Conservation (phyloP, 2,797 vertebrate species). For the Borostomias antarcticus region DNA sequence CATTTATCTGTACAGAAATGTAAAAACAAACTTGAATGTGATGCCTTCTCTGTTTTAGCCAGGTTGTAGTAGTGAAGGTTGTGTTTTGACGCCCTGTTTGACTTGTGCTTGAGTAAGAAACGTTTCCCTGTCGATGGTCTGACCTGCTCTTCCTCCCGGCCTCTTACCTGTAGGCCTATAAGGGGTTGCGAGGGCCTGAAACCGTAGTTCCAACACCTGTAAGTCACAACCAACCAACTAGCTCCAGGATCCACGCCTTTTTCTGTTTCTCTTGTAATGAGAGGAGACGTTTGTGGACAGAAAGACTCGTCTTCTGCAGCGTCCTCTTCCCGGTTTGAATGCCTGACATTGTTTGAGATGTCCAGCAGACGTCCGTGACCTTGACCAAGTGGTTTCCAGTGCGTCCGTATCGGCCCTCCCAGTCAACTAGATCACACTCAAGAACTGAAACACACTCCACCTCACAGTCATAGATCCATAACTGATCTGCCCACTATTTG, state of each 20-base stretch:
- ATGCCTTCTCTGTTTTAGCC: slow-evolving; percentile 41
- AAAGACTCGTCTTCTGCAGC: slow-evolving; percentile 66
- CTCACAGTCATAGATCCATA: slow-evolving; percentile 27
- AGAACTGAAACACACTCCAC: slow-evolving; percentile 12
- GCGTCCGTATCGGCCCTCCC: slow-evolving; percentile 34
- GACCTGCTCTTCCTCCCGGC: slow-evolving; percentile 99
- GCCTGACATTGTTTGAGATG: slow-evolving; percentile 60
- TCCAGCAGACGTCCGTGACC: slow-evolving; percentile 49
- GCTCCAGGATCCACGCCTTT: slow-evolving; percentile 89
- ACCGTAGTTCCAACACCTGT: slow-evolving; percentile 99
- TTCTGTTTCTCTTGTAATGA: slow-evolving; percentile 74
- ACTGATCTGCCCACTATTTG: too few species aligned
- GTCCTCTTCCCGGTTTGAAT: slow-evolving; percentile 63
- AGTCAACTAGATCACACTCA: slow-evolving; percentile 16
- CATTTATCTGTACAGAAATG: slow-evolving; percentile 79
- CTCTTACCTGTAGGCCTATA: slow-evolving; percentile 99
- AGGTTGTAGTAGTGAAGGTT: slow-evolving; percentile 55
- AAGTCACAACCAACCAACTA: slow-evolving; percentile 96
- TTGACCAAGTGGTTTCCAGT: slow-evolving; percentile 76
- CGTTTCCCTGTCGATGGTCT: slow-evolving; percentile 92
- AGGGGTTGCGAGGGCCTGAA: slow-evolving; percentile 98
- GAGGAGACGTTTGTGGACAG: slow-evolving; percentile 78
- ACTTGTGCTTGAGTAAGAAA: slow-evolving; percentile 72
- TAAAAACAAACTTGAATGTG: slow-evolving; percentile 45
- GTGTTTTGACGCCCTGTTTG: slow-evolving; percentile 63